A percentile compares a stretch with the other conserved stretches of the same genome.
These are phyloP conservation scores for Ormia ochracea DNA, from an alignment of 2,888 invertebrate species.

Conservation along the genomic window DNA sequence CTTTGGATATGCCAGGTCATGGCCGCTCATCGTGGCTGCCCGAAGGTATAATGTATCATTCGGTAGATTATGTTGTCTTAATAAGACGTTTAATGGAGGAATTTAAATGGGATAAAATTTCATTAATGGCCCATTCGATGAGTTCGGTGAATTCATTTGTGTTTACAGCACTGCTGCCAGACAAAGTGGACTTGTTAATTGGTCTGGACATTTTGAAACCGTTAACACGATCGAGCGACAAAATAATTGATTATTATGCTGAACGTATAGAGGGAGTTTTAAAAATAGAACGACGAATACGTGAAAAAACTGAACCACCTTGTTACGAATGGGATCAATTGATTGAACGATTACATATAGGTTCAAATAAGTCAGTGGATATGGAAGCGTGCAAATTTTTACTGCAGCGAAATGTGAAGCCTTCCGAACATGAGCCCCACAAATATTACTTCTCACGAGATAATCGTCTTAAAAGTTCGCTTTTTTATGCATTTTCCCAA, in stretches of 20 bases:
- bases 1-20: conserved; percentile 84
- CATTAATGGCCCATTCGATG: conserved; percentile 84
- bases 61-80: conserved; percentile 75
- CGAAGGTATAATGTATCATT: conserved; percentile 79
- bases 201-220: conserved; percentile 73
- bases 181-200: conserved; percentile 77
- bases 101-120: conserved; percentile 84
- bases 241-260: conserved; percentile 71
- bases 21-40: conserved; percentile 84
- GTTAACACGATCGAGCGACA: conserved; percentile 64
- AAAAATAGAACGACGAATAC: conserved; percentile 74
- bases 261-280: conserved; percentile 77
- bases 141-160: conserved; percentile 81
- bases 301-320: conserved; percentile 78
- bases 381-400: conserved; percentile 79
- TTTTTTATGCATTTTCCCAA: conserved; percentile 68
- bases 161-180: conserved; percentile 81
- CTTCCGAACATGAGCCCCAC: conserved; percentile 79
- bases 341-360: conserved; percentile 79
- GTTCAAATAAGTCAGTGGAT: conserved; percentile 79
- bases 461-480: conserved; percentile 79
- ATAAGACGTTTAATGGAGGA: conserved; percentile 80
- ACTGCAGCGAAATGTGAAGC: conserved; percentile 79
- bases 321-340: conserved; percentile 81
- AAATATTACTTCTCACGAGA: conserved; percentile 83